Base-by-base conservation (phyloP, 2,113 vertebrate genomes). In the Calidris pugnax region DNA sequence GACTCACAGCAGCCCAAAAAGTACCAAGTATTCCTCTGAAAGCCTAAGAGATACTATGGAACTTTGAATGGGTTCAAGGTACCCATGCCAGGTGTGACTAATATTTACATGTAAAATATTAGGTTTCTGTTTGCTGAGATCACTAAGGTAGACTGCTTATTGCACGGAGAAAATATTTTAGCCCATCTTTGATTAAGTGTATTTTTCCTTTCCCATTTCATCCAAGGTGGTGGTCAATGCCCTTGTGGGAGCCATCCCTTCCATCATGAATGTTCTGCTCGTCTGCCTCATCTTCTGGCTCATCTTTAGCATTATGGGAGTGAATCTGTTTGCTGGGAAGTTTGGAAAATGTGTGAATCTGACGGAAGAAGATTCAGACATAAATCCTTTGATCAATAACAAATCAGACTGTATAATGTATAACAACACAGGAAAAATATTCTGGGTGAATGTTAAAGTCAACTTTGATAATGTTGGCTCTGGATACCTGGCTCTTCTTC, bases 231-330 rank as follows among this genome's bases (percentile, higher is more conserved):
- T 99, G 2, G 99, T 99, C 33, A 99, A 99, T 8, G 99, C 99
- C 32, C 98, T 99, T 3, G 96, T 99, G 17, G 99, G 99, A 12
- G 99, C 99, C 85, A 99, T 99, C 91, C 99, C 99, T 2, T 99
- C 99, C 97, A 99, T 99, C 91, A 99, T 99, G 99, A 99, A 99
- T 2, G 99, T 99, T 83, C 98, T 99, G 85, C 98, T 99, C 0
- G 99, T 99, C 85, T 99, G 99, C 89, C 99, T 99, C 43, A 99
- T 99, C 97, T 99, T 99, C 97, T 99, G 99, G 99, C 99, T 99
- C 63, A 99, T 99, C 97, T 99, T 99, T 86, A 99, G 99, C 97
- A 99, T 99, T 96, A 99, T 99, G 98, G 99, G 99, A 53, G 99
- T 99, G 81, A 99, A 99, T 94, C 98, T 99, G 12, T 99, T 99